Percentiles rank a stretch among this genome's conserved stretches.
phyloP scores from a whole-genome alignment of 2,113 vertebrate species.

The Paracanthobrama guichenoti region DNA sequence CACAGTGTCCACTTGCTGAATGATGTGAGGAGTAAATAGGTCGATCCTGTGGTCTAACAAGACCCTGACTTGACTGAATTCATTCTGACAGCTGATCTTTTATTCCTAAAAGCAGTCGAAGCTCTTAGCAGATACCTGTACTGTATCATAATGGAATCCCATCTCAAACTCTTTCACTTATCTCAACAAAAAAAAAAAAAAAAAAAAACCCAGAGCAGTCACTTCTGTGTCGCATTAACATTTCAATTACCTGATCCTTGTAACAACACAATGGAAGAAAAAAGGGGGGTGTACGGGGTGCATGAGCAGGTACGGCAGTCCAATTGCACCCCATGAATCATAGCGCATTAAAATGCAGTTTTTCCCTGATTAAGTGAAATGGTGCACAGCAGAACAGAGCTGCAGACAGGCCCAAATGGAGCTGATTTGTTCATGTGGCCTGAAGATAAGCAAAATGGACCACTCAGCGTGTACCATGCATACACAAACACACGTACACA shows the following conservation, averaged over 20 bases:
- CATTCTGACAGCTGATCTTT: constrained; percentile 43
- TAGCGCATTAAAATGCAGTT: constrained; percentile 46
- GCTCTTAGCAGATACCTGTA: constrained; percentile 42
- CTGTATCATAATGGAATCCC: constrained; percentile 51
- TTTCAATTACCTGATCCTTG: constrained; percentile 64
- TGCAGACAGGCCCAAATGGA: constrained; percentile 33
- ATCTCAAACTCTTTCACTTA: constrained; percentile 56
- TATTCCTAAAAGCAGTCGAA: constrained; percentile 40
- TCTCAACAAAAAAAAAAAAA: constrained; percentile 52
- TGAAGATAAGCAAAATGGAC: constrained; percentile 46
- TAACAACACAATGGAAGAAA: constrained; percentile 60
- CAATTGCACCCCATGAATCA: constrained; percentile 54
- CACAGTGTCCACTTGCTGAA: not conserved
- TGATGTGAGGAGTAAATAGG: not conserved
- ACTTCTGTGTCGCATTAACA: constrained; percentile 66
- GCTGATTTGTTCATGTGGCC: constrained; percentile 43
- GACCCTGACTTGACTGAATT: constrained; percentile 24
- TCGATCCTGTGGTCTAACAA: not conserved
- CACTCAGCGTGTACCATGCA: constrained; percentile 35
- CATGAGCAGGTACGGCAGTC: constrained; percentile 23
- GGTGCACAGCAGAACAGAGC: constrained; percentile 34
- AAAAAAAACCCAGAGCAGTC: constrained; percentile 55
- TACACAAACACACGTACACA: constrained; percentile 33
- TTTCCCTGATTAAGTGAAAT: constrained; percentile 45
- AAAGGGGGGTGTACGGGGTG: not conserved